Evolutionary conservation across 2,888 invertebrate genomes (phyloP).

Genomic region (Rapana venosa): DNA sequence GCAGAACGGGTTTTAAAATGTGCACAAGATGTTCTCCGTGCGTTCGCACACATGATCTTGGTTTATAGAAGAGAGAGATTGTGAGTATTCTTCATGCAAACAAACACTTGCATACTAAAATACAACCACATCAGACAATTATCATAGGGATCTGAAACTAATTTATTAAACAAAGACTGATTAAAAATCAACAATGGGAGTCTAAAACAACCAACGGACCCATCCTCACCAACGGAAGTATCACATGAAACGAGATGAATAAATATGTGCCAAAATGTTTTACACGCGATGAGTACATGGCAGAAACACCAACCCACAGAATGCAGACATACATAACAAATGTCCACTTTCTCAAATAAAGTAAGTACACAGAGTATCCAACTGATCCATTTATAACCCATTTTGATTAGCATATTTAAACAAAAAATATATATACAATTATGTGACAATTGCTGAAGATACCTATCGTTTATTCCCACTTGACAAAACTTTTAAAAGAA

Average conservation of each 20-base stretch:
- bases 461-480: no score
- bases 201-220: conserved; percentile 12
- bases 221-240: background rate
- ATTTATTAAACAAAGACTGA: conserved; percentile 17
- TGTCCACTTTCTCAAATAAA: background rate
- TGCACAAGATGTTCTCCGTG: no score
- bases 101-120: background rate
- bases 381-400: background rate
- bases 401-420: conserved; percentile 12
- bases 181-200: background rate
- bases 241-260: conserved; percentile 19
- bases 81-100: background rate
- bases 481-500: no score
- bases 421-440: background rate
- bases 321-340: background rate
- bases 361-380: conserved; percentile 2
- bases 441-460: no score
- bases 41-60: no score
- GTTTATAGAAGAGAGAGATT: no score
- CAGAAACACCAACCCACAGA: background rate
- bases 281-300: background rate
- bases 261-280: conserved; percentile 10
- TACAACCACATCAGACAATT: background rate
- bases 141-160: background rate
- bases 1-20: no score